Conservation (phyloP, 2,797 vertebrate genomes). For the Gambusia yucatana region DNA sequence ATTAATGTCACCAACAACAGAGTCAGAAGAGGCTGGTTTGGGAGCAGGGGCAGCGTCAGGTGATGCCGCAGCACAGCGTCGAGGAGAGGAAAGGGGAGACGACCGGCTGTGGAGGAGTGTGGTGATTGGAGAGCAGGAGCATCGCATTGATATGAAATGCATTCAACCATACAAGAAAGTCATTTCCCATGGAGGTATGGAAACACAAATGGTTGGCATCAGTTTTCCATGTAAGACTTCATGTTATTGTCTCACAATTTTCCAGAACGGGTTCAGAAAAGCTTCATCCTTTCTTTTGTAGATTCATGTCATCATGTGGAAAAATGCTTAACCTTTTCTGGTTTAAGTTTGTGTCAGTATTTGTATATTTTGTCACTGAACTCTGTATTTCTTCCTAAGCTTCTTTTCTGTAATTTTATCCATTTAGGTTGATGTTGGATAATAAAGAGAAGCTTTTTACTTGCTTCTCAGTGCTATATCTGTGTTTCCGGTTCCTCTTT, state of each 20-base stretch:
- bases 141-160: conserved; percentile 96
- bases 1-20: conserved; percentile 56
- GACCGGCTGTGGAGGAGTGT: conserved; percentile 92
- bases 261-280: neutral
- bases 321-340: neutral
- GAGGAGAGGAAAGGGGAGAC: conserved; percentile 86
- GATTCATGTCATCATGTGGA: neutral
- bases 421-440: neutral
- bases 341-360: neutral
- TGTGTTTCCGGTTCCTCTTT: neutral
- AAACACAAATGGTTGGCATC: conserved; percentile 11
- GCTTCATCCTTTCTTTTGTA: neutral
- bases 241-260: neutral
- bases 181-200: conserved; percentile 96
- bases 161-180: conserved; percentile 96
- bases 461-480: neutral
- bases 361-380: neutral
- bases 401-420: neutral
- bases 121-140: conserved; percentile 96
- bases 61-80: conserved; percentile 83
- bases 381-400: neutral
- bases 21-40: conserved; percentile 69
- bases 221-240: neutral
- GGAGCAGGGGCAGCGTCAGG: conserved; percentile 77
- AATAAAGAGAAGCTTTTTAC: neutral